Evolutionary conservation across 2,888 invertebrate species (phyloP).

Genomic region (Ectemnius lituratus): DNA sequence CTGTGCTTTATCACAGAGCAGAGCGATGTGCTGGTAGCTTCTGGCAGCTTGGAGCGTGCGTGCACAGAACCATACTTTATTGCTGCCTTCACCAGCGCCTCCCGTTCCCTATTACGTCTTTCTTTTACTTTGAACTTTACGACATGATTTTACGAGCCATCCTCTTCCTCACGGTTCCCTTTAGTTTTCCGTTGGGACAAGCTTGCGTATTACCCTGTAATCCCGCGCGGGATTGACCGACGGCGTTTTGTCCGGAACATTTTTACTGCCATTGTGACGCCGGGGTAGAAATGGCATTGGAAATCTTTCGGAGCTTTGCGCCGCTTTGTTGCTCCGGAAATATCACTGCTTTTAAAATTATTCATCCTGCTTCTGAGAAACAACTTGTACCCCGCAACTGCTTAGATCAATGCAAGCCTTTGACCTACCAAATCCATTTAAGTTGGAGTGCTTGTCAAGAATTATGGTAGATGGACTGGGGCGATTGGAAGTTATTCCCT

Average conservation of each 20-base stretch:
- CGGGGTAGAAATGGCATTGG: background rate
- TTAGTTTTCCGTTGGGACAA: background rate
- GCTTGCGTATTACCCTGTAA: conserved; percentile 11
- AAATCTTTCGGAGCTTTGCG: too few species aligned
- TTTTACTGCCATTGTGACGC: conserved; percentile 15
- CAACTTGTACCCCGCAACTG: too few species aligned
- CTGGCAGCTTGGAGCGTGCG: background rate
- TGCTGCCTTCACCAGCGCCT: conserved; percentile 17
- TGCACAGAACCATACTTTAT: conserved; percentile 51
- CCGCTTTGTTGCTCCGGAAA: too few species aligned
- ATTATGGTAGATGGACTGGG: too few species aligned
- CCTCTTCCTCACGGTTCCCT: conserved; percentile 20
- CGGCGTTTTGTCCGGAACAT: conserved; percentile 1
- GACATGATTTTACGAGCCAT: conserved; percentile 54
- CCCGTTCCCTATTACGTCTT: conserved; percentile 44
- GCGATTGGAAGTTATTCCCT: too few species aligned
- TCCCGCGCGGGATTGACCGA: background rate
- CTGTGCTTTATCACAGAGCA: conserved; percentile 53
- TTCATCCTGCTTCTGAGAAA: too few species aligned
- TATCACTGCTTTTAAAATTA: too few species aligned
- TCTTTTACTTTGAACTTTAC: conserved; percentile 57
- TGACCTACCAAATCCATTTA: too few species aligned
- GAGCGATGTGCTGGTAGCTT: conserved; percentile 14
- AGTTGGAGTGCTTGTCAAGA: too few species aligned
- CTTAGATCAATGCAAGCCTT: too few species aligned